phyloP scores from a whole-genome alignment of 1,140 invertebrate species.

The Drosophila lowei region DNA sequence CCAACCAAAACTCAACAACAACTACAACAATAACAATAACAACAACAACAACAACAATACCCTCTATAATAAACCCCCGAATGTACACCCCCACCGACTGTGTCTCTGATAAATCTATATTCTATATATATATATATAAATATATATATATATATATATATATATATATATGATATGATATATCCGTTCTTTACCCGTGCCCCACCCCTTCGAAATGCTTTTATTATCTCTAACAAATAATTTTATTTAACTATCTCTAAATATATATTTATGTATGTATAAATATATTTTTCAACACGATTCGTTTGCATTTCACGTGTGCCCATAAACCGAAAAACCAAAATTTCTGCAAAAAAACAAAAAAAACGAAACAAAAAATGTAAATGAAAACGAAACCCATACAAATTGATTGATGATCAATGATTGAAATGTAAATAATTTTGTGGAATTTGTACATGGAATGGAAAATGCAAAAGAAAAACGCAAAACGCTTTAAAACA shows the following conservation, averaged over 20 bases:
- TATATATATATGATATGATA: slow-evolving; percentile 56
- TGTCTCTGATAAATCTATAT: slow-evolving; percentile 45
- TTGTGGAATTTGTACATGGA: slow-evolving; percentile 59
- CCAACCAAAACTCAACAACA: slow-evolving; percentile 63
- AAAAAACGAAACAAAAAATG: slow-evolving; percentile 21
- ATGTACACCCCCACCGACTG: slow-evolving; percentile 66
- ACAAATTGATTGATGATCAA: slow-evolving; percentile 47
- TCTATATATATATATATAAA: slow-evolving; percentile 62
- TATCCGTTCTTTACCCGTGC: slow-evolving; percentile 5
- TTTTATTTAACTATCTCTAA: slow-evolving; percentile 74
- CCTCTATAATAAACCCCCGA: slow-evolving; percentile 56
- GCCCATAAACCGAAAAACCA: slow-evolving; percentile 23
- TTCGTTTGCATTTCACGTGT: slow-evolving; percentile 80
- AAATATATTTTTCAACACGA: slow-evolving; percentile 69
- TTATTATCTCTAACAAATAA: slow-evolving; percentile 71
- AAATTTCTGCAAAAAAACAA: slow-evolving; percentile 16
- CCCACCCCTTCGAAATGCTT: slow-evolving; percentile 61
- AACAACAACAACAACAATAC: slow-evolving; percentile 45
- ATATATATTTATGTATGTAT: slow-evolving; percentile 76
- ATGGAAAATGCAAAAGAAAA: slow-evolving; percentile 83
- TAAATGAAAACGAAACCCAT: slow-evolving; percentile 29
- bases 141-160: slow-evolving; percentile 59
- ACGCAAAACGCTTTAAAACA: slow-evolving; percentile 83
- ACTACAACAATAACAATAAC: slow-evolving; percentile 63
- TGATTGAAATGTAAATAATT: slow-evolving; percentile 40